Evolutionary conservation across 2,888 invertebrate species (phyloP), one percentile per base, ranked within the genome.

Genomic region (Laothoe populi): DNA sequence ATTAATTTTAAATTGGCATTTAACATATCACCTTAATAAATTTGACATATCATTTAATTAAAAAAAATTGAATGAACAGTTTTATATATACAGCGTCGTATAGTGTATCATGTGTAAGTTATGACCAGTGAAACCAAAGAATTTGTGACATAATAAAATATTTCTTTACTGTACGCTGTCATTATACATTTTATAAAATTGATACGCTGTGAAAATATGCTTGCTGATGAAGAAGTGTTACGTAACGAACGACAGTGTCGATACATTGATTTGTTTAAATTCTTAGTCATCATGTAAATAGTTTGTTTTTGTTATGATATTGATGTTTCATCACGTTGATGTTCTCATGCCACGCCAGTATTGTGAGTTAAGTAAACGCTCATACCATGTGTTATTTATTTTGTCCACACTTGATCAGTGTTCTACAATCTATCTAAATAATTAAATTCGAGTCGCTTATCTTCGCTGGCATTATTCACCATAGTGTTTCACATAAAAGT

Each of bases 241-340:
- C 26, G 19, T 38, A 48, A 42, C n/a, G 38, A 44, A 58, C 48
- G 67, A 40, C 58, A 73, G 66, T 66, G 83, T 87, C 86, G 91
- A 88, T 91, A 88, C 89, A 87, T 88, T 86, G 87, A 84, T 83
- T 71, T 79, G 78, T 76, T 69, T 66, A 66, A 69, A 72, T 72
- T 67, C 71, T 71, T 72, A 73, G 73, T 77, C 70, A 77, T 82
- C 78, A 75, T 82, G 86, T 89, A 88, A 75, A 88, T 90, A 89
- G 82, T 86, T 84, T 86, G 86, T 87, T 89, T 87, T 87, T 87
- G 87, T 90, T 89, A 82, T 77, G 82, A 80, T 81, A 87, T 89
- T 86, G 86, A 86, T 91, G 90, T 92, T 88, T 84, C 81, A 82
- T 83, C 79, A 84, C 88, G 90, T 90, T 89, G 83, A 86, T 90